Base-by-base conservation (phyloP, 2,888 invertebrate genomes). In the Eristalinus sepulchralis region DNA sequence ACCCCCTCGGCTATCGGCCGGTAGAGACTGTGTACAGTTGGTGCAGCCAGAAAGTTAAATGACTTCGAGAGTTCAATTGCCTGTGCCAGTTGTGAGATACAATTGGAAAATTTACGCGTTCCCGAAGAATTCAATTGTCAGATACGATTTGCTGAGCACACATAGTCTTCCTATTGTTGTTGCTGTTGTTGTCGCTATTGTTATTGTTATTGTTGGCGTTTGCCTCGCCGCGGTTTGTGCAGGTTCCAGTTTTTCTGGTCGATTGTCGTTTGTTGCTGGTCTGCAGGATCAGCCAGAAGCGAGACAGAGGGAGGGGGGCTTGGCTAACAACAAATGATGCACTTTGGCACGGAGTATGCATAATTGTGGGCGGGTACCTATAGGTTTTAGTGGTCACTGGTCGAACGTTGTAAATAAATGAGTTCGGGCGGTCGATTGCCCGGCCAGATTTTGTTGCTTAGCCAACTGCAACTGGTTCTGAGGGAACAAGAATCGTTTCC, bases 41-140 rank as follows among this genome's bases (percentile, higher is more conserved):
- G 72, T 60, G 79, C 72, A 72, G 60, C 72, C 85, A 68, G 72
- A 77, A 77, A 85, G 85, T 85, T 85, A 85, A 85, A 85, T 85
- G 85, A 85, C 85, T 85, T 77, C 64, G 77, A 82, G 77, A 82
- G 85, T 85, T 85, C 85, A 85, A 85, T 85, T 85, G 85, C 85
- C 85, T 85, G 68, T 77, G 72, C 77, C 77, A 72, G 72, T 82
- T 81, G 85, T 82, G 82, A 78, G 82, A 82, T 85, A 77, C 77
- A 85, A 82, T 77, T 85, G 77, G 82, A 70, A 81, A 82, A 85
- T 82, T 77, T 85, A 85, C 82, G 85, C 85, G 85, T 82, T 82
- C 39, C 77, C 77, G 17, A 85, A 85, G 82, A 82, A 82, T 85
- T 85, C 85, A 85, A 85, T 85, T 85, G 81, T 82, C 77, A 64